phyloP scores from a whole-genome alignment of 2,113 vertebrate genomes.

The Tichodroma muraria region DNA sequence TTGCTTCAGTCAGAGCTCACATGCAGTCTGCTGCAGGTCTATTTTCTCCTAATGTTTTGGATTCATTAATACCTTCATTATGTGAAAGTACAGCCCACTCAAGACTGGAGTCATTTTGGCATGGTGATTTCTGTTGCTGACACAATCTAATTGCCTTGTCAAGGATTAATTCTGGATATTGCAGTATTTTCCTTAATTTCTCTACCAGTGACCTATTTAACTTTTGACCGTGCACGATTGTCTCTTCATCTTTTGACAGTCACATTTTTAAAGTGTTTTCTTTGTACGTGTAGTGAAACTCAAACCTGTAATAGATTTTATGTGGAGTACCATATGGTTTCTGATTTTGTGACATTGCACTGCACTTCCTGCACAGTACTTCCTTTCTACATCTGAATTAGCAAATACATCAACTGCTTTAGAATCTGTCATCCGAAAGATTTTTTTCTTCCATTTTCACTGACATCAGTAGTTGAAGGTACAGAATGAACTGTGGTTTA shows the following conservation, averaged over 20 bases:
- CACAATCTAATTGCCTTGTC: neutral
- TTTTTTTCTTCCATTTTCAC: neutral
- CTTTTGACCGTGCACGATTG: neutral
- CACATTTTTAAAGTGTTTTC: neutral
- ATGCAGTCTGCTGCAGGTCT: neutral
- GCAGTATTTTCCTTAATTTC: neutral
- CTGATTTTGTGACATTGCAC: neutral
- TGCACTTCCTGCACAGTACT: neutral
- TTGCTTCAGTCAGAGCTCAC: neutral
- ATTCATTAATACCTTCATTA: neutral
- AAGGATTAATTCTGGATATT: neutral
- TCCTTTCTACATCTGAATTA: neutral
- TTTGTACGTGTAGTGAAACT: neutral
- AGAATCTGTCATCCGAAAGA: neutral
- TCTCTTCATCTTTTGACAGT: neutral
- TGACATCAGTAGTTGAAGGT: neutral
- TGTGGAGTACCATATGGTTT: neutral
- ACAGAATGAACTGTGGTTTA: neutral
- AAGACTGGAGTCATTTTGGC: neutral
- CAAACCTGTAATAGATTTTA: neutral
- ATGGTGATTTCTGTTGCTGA: neutral
- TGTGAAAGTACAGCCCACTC: neutral
- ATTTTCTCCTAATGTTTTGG: neutral
- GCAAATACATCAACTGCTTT: neutral
- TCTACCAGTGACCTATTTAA: neutral